Evolutionary conservation across 30 jellyfish, hydroid and myxozoan species (phyloP).

Genomic region (Mastigias papua): DNA sequence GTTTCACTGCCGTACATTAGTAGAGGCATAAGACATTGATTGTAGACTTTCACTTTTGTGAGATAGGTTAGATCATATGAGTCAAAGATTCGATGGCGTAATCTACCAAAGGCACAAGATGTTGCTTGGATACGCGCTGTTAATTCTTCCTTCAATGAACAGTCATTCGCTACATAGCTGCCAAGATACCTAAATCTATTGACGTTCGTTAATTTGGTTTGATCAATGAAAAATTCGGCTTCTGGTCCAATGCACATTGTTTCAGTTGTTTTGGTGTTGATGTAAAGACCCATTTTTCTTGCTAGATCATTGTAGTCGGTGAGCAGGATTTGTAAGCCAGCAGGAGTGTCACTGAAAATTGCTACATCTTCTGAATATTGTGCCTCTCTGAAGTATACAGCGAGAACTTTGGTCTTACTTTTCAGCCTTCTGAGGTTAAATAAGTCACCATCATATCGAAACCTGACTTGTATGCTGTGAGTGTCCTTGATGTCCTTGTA

Average conservation of each 20-base stretch:
- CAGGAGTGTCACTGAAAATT: conserved; percentile 67
- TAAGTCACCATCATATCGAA: conserved; percentile 69
- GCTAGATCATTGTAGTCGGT: conserved; percentile 69
- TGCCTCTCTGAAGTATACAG: conserved; percentile 70
- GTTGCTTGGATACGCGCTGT: conserved; percentile 55
- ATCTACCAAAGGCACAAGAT: too few species aligned
- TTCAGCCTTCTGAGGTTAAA: conserved; percentile 74
- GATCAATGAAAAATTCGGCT: too few species aligned
- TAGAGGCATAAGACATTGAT: too few species aligned
- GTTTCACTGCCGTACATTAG: too few species aligned
- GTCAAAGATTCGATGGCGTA: too few species aligned
- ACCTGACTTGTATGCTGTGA: too few species aligned
- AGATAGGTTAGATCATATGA: too few species aligned
- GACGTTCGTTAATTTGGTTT: conserved; percentile 60
- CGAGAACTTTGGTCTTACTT: conserved; percentile 39
- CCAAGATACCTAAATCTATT: conserved; percentile 68
- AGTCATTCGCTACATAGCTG: conserved; percentile 64
- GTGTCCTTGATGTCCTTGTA: conserved; percentile 41
- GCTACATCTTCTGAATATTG: conserved; percentile 75
- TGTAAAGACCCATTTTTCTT: conserved; percentile 62
- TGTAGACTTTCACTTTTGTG: too few species aligned
- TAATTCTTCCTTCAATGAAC: conserved; percentile 60
- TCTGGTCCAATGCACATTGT: conserved; percentile 74
- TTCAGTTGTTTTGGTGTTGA: conserved; percentile 68
- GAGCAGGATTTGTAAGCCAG: conserved; percentile 55